These are phyloP conservation scores for Sphinx pinastri DNA, from an alignment of 2,888 invertebrate genomes.

Conservation along the genomic window DNA sequence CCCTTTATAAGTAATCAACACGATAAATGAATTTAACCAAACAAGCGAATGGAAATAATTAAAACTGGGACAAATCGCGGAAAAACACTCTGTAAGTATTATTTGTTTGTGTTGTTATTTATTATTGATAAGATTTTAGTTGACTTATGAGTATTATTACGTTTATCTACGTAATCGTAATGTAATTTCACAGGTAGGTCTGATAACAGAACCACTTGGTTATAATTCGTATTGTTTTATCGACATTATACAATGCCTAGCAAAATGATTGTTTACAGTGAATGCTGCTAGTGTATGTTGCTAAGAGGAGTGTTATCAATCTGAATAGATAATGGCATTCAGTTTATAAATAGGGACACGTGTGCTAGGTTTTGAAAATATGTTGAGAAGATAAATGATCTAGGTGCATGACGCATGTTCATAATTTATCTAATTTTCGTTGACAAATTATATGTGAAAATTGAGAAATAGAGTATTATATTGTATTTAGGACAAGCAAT, in stretches of 20 bases:
- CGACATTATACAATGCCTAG: not conserved
- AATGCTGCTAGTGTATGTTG: not conserved
- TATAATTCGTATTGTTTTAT: slow-evolving; percentile 3
- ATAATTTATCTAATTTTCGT: no score
- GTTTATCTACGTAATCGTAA: slow-evolving; percentile 9
- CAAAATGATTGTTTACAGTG: not conserved
- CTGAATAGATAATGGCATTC: no score
- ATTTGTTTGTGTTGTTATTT: slow-evolving; percentile 26
- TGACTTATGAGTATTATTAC: slow-evolving; percentile 3
- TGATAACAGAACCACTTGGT: not conserved
- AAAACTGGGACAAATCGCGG: slow-evolving; percentile 24
- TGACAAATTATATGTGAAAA: no score
- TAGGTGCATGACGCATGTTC: no score
- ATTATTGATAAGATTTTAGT: slow-evolving; percentile 18
- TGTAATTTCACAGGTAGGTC: not conserved
- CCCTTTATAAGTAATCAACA: not conserved
- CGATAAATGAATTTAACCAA: slow-evolving; percentile 2
- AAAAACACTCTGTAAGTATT: slow-evolving; percentile 24
- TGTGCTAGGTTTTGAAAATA: no score
- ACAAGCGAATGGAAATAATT: slow-evolving; percentile 11
- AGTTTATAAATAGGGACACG: no score
- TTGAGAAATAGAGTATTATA: no score
- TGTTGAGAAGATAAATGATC: no score
- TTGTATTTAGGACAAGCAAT: no score
- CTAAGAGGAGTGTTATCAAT: not conserved